Conservation (phyloP, 2,113 vertebrate species). For the Oceanodroma tethys region DNA sequence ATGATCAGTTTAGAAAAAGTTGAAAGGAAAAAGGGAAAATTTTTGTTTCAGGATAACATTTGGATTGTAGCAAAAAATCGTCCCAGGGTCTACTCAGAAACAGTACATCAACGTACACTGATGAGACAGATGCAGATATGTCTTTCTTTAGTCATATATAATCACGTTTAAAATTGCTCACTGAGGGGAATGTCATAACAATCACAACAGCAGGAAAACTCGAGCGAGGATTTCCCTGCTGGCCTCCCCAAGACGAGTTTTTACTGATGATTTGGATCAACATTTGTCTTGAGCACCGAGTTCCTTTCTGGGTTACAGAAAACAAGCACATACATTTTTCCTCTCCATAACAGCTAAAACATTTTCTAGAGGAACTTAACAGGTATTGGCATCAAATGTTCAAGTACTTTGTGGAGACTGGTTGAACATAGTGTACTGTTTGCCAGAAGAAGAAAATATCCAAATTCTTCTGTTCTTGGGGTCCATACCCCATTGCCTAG, state of each 20-base stretch:
- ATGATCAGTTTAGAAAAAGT: neutral
- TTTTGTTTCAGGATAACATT: neutral
- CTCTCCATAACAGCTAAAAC: neutral
- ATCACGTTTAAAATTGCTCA: neutral
- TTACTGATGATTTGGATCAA: neutral
- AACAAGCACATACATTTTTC: neutral
- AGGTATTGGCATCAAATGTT: neutral
- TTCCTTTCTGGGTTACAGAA: neutral
- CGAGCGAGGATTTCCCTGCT: neutral
- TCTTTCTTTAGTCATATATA: neutral
- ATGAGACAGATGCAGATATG: neutral
- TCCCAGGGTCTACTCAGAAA: neutral
- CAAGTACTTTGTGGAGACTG: neutral
- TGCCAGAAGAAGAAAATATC: neutral
- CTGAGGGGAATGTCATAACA: neutral
- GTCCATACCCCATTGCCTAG: neutral
- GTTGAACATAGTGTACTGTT: neutral
- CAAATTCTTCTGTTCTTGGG: neutral
- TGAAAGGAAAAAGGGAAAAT: neutral
- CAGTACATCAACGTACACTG: neutral
- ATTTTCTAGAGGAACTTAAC: neutral
- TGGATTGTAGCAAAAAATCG: neutral
- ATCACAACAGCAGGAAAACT: neutral
- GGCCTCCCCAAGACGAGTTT: neutral
- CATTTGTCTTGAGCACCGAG: neutral